Base-by-base conservation (phyloP, 2,888 invertebrate genomes). In the Merodon equestris region DNA sequence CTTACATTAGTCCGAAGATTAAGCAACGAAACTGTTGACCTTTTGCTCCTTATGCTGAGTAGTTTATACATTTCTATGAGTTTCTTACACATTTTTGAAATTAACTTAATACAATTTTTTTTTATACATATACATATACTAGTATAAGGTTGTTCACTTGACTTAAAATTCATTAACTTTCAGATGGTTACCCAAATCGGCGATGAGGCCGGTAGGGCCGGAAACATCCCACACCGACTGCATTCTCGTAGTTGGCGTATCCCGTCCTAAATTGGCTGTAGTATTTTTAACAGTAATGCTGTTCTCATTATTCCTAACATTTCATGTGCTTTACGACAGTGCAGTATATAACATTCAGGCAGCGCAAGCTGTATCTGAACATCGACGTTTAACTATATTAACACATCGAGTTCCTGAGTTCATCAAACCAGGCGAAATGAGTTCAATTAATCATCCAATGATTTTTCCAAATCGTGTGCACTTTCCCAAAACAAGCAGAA, bases 251-350 rank as follows among this genome's bases (percentile, higher is more conserved):
- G 94, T 95, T 86, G 95, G 95, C 84, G 93, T 95, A 86, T 94
- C 94, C 89, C 92, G 95, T 90, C 94, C 95, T 85, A 94, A 94
- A 89, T 92, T 95, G 91, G 95, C 95, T 86, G 93, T 94, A 87
- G 88, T 88, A 71, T 93, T 95, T 88, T 91, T 95, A 83, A 93
- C 94, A 85, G 93, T 95, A 87, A 94, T 94, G 90, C 91, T 95
- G 83, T 91, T 95, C 82, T 95, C 95, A 40, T 91, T 95, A 83
- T 95, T 95, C 90, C 92, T 95, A 86, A 95, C 95, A 84, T 95
- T 95, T 90, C 95, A 95, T 87, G 93, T 95, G 85, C 92, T 95
- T 74, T 95, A 95, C 90, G 95, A 95, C 90, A 95, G 94, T 87
- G 95, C 95, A 63, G 91, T 95, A 57, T 94, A 94, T 89, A 94